Evolutionary conservation across 2,888 invertebrate species (phyloP), one percentile per base, ranked within the genome.

Genomic region (Eristalinus aeneus): DNA sequence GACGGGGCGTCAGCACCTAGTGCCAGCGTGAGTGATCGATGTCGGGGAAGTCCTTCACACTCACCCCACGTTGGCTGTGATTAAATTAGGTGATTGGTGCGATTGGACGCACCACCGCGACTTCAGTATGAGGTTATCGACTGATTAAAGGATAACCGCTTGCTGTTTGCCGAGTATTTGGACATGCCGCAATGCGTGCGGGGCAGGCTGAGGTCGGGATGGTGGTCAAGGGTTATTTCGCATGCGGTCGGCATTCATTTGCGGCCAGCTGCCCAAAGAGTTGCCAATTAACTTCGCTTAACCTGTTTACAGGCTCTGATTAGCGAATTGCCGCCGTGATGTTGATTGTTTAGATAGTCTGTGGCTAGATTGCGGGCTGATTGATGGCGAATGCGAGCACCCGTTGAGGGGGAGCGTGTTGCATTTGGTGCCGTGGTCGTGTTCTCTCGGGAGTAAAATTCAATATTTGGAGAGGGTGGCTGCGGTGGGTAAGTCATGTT

Each of bases 81-180:
- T 46, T 46, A 16, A 46, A 46, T 46, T 46, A 46, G 46, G 16
- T 46, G 46, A 46, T 46, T 46, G 46, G 46, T 6, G n/a, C 46
- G 16, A 1, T 2, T n/a, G 3, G 4, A 4, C 46, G n/a, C 6
- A n/a, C 46, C 1, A 46, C 16, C n/a, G 46, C 46, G n/a, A 46
- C 46, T 46, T 46, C 46, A 8, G 16, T 16, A 16, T 46, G 46
- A 46, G 46, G 46, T 72, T 76, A 85, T 76, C 84, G 76, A 80
- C 84, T 85, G 84, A 85, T 85, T 85, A 80, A 80, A 76, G 84
- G 84, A 85, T 80, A 79, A 80, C 75, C 80, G 69, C 16, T 46
- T 46, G 46, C 8, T 16, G 46, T 46, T 46, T 46, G 46, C 16
- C 46, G 46, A 46, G 16, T 8, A 20, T 8, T 8, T 16, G 46